phyloP scores from a whole-genome alignment of 2,888 invertebrate species.

The Zaprionus obscuricornis region DNA sequence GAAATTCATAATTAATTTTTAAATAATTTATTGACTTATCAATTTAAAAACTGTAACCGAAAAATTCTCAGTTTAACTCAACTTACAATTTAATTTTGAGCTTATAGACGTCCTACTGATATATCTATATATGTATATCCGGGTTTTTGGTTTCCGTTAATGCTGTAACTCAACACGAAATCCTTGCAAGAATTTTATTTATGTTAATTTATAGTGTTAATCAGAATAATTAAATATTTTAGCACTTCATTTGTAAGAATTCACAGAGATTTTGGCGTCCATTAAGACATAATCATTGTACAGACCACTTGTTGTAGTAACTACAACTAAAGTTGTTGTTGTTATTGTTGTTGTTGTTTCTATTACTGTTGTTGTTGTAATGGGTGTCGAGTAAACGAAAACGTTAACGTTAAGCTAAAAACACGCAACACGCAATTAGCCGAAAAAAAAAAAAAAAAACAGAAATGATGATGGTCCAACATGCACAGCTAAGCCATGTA shows the following conservation, averaged over 20 bases:
- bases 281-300: conserved; percentile 39
- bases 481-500: conserved; percentile 66
- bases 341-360: conserved; percentile 4
- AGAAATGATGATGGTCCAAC: conserved; percentile 29
- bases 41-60: too few species aligned
- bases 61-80: too few species aligned
- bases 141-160: conserved; percentile 15
- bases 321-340: too few species aligned
- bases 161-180: conserved; percentile 41
- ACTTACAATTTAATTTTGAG: too few species aligned
- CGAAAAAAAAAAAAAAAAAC: conserved; percentile 31
- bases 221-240: conserved; percentile 35
- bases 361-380: neutral
- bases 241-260: conserved; percentile 52
- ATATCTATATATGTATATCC: too few species aligned
- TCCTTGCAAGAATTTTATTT: conserved; percentile 30
- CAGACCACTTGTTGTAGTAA: conserved; percentile 54
- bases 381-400: conserved; percentile 1
- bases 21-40: too few species aligned
- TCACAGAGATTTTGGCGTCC: conserved; percentile 26
- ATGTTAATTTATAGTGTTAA: conserved; percentile 11
- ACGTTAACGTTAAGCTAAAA: conserved; percentile 6
- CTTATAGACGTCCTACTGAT: too few species aligned
- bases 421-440: conserved; percentile 25
- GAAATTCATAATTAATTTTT: too few species aligned